These are phyloP conservation scores for Dasypus novemcinctus DNA, from an alignment of 2,113 vertebrate species.

Conservation along the genomic window DNA sequence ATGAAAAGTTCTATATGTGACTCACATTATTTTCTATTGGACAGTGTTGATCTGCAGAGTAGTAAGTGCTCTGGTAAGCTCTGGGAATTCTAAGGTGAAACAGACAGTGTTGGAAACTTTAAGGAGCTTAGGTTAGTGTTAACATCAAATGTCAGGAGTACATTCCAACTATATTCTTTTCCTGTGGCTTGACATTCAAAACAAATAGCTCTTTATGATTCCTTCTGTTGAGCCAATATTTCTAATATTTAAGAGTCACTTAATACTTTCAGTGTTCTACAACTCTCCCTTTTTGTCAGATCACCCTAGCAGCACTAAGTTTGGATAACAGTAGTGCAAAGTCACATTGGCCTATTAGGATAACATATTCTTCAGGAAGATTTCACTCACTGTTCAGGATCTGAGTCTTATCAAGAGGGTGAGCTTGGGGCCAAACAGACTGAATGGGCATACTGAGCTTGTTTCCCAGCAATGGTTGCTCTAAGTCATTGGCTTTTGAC, in stretches of 20 bases:
- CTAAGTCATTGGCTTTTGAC: not conserved
- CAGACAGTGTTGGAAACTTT: not conserved
- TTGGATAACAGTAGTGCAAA: not conserved
- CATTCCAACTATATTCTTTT: not conserved
- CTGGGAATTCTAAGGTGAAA: not conserved
- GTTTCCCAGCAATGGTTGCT: not conserved
- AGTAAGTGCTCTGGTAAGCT: not conserved
- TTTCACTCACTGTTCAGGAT: not conserved
- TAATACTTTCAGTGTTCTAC: not conserved
- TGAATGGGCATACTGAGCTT: rapidly evolving
- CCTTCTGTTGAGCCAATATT: not conserved
- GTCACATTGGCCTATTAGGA: not conserved
- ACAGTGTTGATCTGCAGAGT: not conserved
- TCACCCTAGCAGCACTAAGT: not conserved
- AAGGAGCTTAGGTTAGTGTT: not conserved
- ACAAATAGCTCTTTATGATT: not conserved
- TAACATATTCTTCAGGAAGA: not conserved
- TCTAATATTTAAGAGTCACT: not conserved
- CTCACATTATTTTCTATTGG: not conserved
- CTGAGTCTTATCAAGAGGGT: not conserved
- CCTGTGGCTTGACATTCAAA: not conserved
- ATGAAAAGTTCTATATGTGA: not conserved
- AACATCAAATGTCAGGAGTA: not conserved
- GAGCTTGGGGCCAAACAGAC: not conserved
- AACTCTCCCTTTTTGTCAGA: not conserved